These are phyloP conservation scores for Lagodon rhomboides DNA, from an alignment of 2,797 vertebrate species.

Conservation along the genomic window DNA sequence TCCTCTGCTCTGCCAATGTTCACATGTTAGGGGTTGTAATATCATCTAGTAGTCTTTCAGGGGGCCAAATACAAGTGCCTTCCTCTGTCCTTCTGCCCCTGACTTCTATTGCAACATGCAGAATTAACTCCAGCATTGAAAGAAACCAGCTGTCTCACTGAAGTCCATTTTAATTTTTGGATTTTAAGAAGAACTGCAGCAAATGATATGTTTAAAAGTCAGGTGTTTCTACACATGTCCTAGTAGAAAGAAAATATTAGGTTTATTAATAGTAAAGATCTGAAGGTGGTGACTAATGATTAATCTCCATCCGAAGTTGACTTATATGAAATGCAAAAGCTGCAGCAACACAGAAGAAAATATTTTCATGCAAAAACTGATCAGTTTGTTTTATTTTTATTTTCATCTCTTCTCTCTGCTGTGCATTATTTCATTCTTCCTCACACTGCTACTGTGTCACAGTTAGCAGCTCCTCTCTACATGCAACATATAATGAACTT, in stretches of 20 bases:
- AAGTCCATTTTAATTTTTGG: not conserved
- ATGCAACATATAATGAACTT: constrained; percentile 26
- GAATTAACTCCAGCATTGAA: constrained; percentile 8
- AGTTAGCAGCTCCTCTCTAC: constrained; percentile 34
- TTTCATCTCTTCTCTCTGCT: not conserved
- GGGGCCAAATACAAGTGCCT: constrained; percentile 29
- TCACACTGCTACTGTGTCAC: constrained; percentile 5
- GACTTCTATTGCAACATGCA: constrained; percentile 18
- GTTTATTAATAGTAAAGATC: not conserved
- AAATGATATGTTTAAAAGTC: not conserved
- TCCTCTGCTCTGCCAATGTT: constrained; percentile 16
- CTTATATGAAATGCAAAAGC: constrained; percentile 2
- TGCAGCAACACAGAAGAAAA: not conserved
- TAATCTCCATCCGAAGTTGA: not conserved
- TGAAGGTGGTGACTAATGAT: not conserved
- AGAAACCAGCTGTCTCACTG: not conserved
- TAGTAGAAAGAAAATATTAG: not conserved
- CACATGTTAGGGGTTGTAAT: constrained; percentile 49
- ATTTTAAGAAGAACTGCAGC: not conserved
- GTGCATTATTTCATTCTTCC: not conserved
- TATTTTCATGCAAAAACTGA: constrained; percentile 1
- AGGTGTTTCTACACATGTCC: not conserved
- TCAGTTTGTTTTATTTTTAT: constrained; percentile 6
- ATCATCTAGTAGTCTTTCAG: constrained; percentile 34
- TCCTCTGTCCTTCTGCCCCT: constrained; percentile 18